A percentile compares a stretch with the other conserved stretches of the same genome.
Evolutionary conservation across 2,888 invertebrate genomes (phyloP).

Genomic region (Apamea monoglypha): DNA sequence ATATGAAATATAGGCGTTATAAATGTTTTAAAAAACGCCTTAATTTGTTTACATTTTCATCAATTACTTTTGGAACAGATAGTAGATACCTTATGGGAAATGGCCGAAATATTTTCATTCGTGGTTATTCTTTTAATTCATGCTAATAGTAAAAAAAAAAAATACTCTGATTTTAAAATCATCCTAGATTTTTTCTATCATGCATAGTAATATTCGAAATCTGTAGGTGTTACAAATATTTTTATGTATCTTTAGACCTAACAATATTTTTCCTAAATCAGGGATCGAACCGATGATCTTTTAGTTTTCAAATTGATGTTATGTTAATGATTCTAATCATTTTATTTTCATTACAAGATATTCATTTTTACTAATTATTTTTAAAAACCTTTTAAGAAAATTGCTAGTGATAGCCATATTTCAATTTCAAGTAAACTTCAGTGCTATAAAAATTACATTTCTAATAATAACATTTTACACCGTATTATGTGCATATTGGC

Average conservation of each 20-base stretch:
- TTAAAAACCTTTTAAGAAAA: background rate
- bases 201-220: too few relatives aligned
- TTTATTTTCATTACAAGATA: background rate
- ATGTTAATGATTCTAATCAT: too few relatives aligned
- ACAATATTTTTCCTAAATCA: background rate
- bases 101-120: too few relatives aligned
- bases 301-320: background rate
- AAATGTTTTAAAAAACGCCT: too few relatives aligned
- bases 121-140: too few relatives aligned
- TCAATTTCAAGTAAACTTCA: background rate
- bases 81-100: background rate
- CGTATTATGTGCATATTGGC: constrained; percentile 27
- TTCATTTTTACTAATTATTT: background rate
- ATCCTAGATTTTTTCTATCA: too few relatives aligned
- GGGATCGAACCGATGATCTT: background rate
- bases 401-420: background rate
- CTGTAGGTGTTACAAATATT: background rate
- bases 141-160: too few relatives aligned
- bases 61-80: background rate
- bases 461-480: background rate
- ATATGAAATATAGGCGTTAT: background rate
- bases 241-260: background rate
- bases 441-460: background rate
- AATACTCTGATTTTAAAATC: background rate
- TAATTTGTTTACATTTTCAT: background rate